Evolutionary conservation across 1,140 invertebrate genomes (phyloP), one percentile per base, ranked within the genome.

Genomic region (Hycleus phaleratus): DNA sequence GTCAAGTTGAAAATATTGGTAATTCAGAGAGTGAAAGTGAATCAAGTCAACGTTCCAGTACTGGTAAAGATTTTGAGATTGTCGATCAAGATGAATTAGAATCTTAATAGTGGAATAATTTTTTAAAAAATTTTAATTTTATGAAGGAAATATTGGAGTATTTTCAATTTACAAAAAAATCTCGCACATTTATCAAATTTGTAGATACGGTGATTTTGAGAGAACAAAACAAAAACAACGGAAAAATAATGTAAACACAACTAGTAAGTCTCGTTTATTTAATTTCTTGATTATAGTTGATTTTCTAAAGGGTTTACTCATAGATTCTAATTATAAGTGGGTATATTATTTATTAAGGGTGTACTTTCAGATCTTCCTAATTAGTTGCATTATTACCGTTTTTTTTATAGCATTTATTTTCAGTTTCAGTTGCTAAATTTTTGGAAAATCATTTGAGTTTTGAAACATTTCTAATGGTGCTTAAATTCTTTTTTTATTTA

Each of bases 41-140:
- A 68, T 79, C 79, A 50, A 84, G 83, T 66, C 83, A 85, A 64
- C 81, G 86, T 46, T 90, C 87, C 8, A 87, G 87, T 64, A 88
- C 86, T 0, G 87, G 84, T 44, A 81, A 84, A 67, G 88, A 91
- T 77, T 91, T 90, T 72, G 88, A 89, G 74, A 88, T 91, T 65
- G 80, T 87, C 3, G 82, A 85, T 49, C 74, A 80, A 42, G 80
- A 78, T 7, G 84, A 86, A 60, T 66, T 84, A 6, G 81, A 83
- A 49, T 60, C 63, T 56, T 67, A 69, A 63, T 48, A 18, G 18
- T 18, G 18, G 1, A 18, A 18, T 18, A 18, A 18, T 32, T 32
- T 32, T 2, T 32, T 18, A 18, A 18, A 18, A 18, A 18, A 18
- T 18, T 18, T 18, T 18, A 18, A 18, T 18, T 18, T 18, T 18